Evolutionary conservation across 2,888 invertebrate genomes (phyloP), one percentile per base, ranked within the genome.

Genomic region (Hyppa rectilinea): DNA sequence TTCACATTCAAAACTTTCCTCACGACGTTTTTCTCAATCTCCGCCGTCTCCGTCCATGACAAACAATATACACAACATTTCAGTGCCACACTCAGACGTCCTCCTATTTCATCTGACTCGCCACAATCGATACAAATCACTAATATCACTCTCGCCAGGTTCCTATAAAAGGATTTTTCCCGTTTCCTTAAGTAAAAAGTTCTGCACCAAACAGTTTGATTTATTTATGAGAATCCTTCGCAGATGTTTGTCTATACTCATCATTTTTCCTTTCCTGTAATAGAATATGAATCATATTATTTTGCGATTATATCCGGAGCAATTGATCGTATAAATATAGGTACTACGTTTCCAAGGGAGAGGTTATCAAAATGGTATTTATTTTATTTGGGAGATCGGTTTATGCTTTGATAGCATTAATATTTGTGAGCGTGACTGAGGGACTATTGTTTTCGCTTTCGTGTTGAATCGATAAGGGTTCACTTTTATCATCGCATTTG

Each of bases 191-290:
- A 81, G 78, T 78, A 70, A 82, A 87, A 86, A 81, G 80, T 84
- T 86, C 60, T 71, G 60, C 71, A 79, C 76, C 77, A 81, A 86
- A 82, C 80, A 78, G 77, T 59, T 71, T 82, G 84, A 84, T 86
- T 86, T 87, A 86, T 86, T 85, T 83, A 87, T 81, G 81, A 81
- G 77, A 64, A 76, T 81, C 71, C 70, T 81, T 78, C 73, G 66
- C 71, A 81, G 75, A 74, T 81, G 77, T 70, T 68, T 74, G 76
- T 78, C 79, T 77, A 71, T 65, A n/a, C n/a, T n/a, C n/a, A 74
- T 74, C 68, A 77, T 66, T 56, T 68, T 59, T 65, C 61, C 52
- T 61, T 67, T 61, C 20, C 60, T 61, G 9, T 78, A 82, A 63
- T 66, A 74, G 62, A 79, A 79, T 66, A 75, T 70, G 59, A 66